Base-by-base conservation (phyloP, 2,888 invertebrate species). In the Alloscopus bannaensis region DNA sequence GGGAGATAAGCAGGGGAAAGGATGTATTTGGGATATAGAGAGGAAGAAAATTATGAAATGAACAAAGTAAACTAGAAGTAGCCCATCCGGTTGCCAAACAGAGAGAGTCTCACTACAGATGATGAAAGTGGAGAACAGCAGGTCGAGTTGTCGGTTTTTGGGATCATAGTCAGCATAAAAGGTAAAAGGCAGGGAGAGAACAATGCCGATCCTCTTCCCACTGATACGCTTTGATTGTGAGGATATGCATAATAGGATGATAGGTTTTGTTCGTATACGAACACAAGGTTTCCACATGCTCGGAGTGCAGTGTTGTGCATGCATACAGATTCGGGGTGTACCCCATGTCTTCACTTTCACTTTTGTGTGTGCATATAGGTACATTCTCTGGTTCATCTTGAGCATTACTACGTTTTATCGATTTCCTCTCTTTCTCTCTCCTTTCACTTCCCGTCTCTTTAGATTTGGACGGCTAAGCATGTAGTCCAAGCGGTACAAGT, bases 331-430 rank as follows among this genome's bases (percentile, higher is more conserved):
- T 76, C 76, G 62, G 13, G 64, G 64, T 69, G n/a, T n/a, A 45
- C 76, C 76, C 75, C 76, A 68, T 62, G 68, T 68, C 75, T 59
- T 68, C 45, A 57, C 66, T 59, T 50, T 66, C 28, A 29, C 28
- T 29, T 24, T 55, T 73, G 64, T 57, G 50, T 62, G 50, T 64
- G 65, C 73, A 73, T 55, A 57, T 29, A 55, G 36, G 36, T 71
- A 69, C 36, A 16, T 36, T 70, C 60, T 69, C 52, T 52, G 45
- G 45, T 52, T 73, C 65, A 66, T 64, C 47, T 69, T 68, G 71
- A 76, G 70, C 80, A 66, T 81, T 81, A 77, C 71, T 76, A 76
- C 81, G 72, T 76, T 76, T 81, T 81, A 81, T 81, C 81, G 81
- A 81, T 81, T 81, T 81, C 81, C 62, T 80, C 80, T 75, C 52